phyloP scores from a whole-genome alignment of 2,113 vertebrate species.

The Notothenia rossii region DNA sequence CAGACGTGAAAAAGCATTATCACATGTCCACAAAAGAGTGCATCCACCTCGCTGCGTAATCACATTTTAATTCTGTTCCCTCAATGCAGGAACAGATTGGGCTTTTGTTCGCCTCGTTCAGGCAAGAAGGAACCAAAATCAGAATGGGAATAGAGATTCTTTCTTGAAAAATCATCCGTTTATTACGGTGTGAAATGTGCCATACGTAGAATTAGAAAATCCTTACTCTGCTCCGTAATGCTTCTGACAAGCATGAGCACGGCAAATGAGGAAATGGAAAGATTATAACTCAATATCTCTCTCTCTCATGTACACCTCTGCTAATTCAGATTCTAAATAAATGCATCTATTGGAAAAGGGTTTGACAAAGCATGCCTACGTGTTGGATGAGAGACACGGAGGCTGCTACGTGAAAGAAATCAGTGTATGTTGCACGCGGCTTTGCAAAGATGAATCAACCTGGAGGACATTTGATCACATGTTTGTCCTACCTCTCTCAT shows the following conservation, averaged over 20 bases:
- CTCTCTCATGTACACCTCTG: conserved; percentile 58
- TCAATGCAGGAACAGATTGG: conserved; percentile 14
- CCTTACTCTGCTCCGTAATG: conserved; percentile 64
- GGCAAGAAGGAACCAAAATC: background rate
- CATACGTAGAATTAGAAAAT: conserved; percentile 65
- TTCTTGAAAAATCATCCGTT: conserved; percentile 48
- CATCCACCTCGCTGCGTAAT: conserved; percentile 1
- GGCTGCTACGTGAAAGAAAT: background rate
- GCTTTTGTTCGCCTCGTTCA: background rate
- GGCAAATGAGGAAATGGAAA: conserved; percentile 68
- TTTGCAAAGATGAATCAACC: conserved; percentile 18
- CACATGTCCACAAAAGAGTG: conserved; percentile 33
- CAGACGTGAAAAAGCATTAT: conserved; percentile 48
- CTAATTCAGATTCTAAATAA: conserved; percentile 67
- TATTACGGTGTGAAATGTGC: conserved; percentile 40
- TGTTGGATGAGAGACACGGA: conserved; percentile 13
- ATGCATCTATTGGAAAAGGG: conserved; percentile 49
- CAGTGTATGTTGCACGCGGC: conserved; percentile 15
- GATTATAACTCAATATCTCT: conserved; percentile 68
- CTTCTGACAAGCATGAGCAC: conserved; percentile 67
- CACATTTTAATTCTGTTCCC: conserved; percentile 18
- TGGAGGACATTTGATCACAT: conserved; percentile 4
- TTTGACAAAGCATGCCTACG: conserved; percentile 51
- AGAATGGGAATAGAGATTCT: conserved; percentile 16
- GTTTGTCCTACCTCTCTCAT: background rate